Percentiles rank a stretch among this genome's conserved stretches.
Evolutionary conservation across 2,888 invertebrate species (phyloP).

Genomic region (Trypoxylon attenuatum): DNA sequence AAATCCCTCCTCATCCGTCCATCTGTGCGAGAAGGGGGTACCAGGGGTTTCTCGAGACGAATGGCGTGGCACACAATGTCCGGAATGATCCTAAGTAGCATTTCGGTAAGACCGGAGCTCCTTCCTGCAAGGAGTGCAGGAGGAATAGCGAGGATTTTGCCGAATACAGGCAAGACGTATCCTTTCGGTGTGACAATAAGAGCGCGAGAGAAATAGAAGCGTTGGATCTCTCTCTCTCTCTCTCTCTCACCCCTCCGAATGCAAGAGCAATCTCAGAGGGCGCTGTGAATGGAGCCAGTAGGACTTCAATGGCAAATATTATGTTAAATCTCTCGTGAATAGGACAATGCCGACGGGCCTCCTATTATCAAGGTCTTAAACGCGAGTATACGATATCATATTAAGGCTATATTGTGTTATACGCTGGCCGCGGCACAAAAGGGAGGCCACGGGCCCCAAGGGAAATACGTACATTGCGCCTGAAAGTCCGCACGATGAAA

Average conservation of each 20-base stretch:
- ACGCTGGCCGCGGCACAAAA: slow-evolving; percentile 51
- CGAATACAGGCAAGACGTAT: no score
- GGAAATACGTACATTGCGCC: slow-evolving; percentile 61
- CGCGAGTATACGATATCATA: slow-evolving; percentile 62
- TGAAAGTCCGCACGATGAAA: slow-evolving; percentile 40
- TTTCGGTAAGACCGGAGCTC: no score
- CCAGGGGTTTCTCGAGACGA: no score
- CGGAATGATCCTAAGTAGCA: no score
- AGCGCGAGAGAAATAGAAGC: no score
- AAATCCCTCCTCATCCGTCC: no score
- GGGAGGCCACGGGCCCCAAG: slow-evolving; percentile 54
- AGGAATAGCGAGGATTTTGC: no score
- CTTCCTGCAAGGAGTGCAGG: no score
- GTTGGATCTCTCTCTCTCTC: neutral
- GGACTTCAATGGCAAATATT: slow-evolving; percentile 74
- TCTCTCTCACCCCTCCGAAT: slow-evolving; percentile 1
- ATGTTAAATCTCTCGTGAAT: slow-evolving; percentile 73
- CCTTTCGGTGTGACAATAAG: no score
- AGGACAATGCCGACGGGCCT: slow-evolving; percentile 63
- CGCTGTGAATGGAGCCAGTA: slow-evolving; percentile 53
- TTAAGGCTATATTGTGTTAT: slow-evolving; percentile 68
- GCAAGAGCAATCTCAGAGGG: slow-evolving; percentile 38
- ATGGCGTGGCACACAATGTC: neutral
- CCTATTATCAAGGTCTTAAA: slow-evolving; percentile 69
- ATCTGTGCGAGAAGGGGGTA: no score